Evolutionary conservation across 2,113 vertebrate genomes (phyloP).

Genomic region (Micronycteris hirsuta): DNA sequence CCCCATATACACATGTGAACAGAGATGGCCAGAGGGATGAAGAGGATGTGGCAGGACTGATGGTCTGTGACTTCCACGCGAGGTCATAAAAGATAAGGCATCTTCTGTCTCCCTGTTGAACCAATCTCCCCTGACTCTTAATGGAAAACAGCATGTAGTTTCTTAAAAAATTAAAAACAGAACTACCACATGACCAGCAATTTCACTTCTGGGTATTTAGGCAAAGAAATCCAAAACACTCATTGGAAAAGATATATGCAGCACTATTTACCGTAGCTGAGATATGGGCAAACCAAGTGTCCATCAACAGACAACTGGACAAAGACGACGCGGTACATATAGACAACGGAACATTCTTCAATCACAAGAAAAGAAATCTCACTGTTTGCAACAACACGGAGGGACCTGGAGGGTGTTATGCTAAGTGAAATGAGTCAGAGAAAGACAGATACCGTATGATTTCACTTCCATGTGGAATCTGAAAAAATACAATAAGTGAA

Average conservation of each 20-base stretch:
- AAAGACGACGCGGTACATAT: fast-evolving
- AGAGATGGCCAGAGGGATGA: not conserved
- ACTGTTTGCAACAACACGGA: not conserved
- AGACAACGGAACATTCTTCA: not conserved
- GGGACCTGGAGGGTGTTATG: not conserved
- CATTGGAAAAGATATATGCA: not conserved
- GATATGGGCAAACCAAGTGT: not conserved
- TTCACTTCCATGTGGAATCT: not conserved
- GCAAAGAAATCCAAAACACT: not conserved
- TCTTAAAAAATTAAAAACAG: not conserved
- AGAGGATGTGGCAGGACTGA: not conserved
- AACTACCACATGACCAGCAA: not conserved
- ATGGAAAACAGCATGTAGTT: not conserved
- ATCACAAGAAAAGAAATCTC: too few species aligned
- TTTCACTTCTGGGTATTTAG: not conserved
- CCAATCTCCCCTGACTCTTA: not conserved
- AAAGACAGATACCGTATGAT: not conserved
- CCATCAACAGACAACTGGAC: not conserved
- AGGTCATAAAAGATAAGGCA: not conserved
- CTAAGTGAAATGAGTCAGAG: not conserved
- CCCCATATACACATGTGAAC: too few species aligned
- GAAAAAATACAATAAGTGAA: not conserved
- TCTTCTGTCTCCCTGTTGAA: not conserved
- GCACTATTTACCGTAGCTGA: not conserved
- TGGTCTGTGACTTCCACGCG: not conserved